These are phyloP conservation scores for Galagoides demidoff DNA, from an alignment of 2,797 vertebrate species.

Conservation along the genomic window DNA sequence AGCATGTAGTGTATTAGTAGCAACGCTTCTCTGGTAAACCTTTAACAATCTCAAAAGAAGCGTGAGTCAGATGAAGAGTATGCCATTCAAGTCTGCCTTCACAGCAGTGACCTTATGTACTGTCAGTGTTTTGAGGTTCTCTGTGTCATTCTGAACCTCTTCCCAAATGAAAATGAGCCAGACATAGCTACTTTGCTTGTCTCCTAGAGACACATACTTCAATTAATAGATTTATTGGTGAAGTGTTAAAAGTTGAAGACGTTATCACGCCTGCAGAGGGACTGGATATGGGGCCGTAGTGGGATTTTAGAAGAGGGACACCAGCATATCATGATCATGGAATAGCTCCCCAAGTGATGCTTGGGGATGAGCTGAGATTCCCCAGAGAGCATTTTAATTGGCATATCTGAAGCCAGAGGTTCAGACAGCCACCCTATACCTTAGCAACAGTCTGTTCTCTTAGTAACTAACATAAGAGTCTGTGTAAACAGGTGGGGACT, in stretches of 20 bases:
- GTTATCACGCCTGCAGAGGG: neutral
- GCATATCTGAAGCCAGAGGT: conserved; percentile 59
- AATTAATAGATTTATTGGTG: neutral
- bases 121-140: neutral
- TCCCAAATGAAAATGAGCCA: conserved; percentile 27
- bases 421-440: conserved; percentile 65
- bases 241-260: neutral
- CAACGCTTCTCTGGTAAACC: conserved; percentile 48
- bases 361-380: conserved; percentile 67
- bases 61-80: neutral
- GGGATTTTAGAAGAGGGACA: conserved; percentile 60
- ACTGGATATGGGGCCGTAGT: neutral
- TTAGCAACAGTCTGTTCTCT: conserved; percentile 53
- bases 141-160: neutral
- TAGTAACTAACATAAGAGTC: neutral
- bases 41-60: conserved; percentile 37
- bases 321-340: conserved; percentile 11
- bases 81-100: neutral
- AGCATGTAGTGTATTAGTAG: neutral
- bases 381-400: conserved; percentile 80
- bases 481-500: conserved; percentile 5
- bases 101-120: neutral
- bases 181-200: neutral
- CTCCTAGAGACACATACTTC: conserved; percentile 14
- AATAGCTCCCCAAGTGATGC: conserved; percentile 59